Evolutionary conservation across 1,140 invertebrate species (phyloP).

Genomic region (Pomacea maculata): DNA sequence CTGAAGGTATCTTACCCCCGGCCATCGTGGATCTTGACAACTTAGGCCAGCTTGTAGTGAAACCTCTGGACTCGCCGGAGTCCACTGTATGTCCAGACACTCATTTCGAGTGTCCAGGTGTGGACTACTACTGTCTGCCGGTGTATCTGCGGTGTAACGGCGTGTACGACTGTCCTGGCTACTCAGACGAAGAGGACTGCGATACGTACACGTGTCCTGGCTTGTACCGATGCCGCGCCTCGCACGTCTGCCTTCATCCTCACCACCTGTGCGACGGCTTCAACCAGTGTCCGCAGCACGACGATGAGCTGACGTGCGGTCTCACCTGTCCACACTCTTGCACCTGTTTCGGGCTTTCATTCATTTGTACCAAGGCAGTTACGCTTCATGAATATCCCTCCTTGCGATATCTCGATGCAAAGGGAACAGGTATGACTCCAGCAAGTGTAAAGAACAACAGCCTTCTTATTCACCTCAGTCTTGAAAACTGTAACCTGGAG

Average conservation of each 20-base stretch:
- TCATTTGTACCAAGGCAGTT: background rate
- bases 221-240: conserved; percentile 7
- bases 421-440: background rate
- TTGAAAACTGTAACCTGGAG: background rate
- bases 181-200: conserved; percentile 1
- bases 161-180: conserved; percentile 9
- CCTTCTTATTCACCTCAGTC: background rate
- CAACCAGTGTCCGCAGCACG: conserved; percentile 3
- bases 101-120: conserved; percentile 3
- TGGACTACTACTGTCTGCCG: background rate
- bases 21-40: too few species aligned
- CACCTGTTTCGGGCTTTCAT: background rate
- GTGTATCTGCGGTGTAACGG: conserved; percentile 6
- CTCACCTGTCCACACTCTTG: background rate
- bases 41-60: too few species aligned
- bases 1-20: too few species aligned
- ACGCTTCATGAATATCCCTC: background rate
- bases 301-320: background rate
- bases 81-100: background rate
- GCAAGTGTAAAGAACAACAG: background rate
- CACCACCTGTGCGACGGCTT: conserved; percentile 10
- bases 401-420: conserved; percentile 6
- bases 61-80: too few species aligned
- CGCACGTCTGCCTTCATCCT: conserved; percentile 8
- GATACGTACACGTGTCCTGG: conserved; percentile 11